Percentiles rank a stretch among this genome's conserved stretches.
phyloP scores from a whole-genome alignment of 2,113 vertebrate genomes.

The Hippocampus barbouri region DNA sequence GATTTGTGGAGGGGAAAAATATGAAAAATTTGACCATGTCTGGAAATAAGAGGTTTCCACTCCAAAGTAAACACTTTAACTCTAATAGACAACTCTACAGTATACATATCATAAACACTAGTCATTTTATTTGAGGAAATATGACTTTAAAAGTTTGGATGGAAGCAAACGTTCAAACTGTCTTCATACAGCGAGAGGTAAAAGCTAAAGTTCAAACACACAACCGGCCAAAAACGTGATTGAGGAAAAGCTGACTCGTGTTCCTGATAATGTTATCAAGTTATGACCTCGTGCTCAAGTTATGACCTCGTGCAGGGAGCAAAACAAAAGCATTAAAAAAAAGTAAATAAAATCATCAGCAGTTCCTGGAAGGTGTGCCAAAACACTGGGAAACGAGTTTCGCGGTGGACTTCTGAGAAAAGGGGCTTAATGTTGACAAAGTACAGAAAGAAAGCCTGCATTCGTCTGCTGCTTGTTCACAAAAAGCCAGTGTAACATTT shows the following conservation, averaged over 20 bases:
- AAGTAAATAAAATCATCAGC: background rate
- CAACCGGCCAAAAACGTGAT: background rate
- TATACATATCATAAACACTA: no score
- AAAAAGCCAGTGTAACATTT: conserved; percentile 13
- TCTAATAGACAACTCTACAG: no score
- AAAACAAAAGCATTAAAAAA: background rate
- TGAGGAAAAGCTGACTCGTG: background rate
- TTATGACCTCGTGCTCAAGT: background rate
- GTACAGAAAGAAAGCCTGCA: background rate
- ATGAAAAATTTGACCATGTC: no score
- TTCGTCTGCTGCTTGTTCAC: conserved; percentile 2
- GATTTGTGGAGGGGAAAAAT: no score
- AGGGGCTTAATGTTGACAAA: background rate
- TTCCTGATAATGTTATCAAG: background rate
- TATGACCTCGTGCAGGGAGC: background rate
- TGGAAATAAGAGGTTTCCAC: no score
- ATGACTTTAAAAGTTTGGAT: background rate
- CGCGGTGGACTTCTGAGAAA: conserved; percentile 6
- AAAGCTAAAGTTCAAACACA: background rate
- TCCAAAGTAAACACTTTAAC: no score
- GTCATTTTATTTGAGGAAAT: background rate
- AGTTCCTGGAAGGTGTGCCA: conserved; percentile 14
- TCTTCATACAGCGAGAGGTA: background rate
- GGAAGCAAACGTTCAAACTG: background rate
- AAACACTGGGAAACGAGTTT: background rate